Conservation (phyloP, 2,888 invertebrate species). For the Glaucopsyche alexis region DNA sequence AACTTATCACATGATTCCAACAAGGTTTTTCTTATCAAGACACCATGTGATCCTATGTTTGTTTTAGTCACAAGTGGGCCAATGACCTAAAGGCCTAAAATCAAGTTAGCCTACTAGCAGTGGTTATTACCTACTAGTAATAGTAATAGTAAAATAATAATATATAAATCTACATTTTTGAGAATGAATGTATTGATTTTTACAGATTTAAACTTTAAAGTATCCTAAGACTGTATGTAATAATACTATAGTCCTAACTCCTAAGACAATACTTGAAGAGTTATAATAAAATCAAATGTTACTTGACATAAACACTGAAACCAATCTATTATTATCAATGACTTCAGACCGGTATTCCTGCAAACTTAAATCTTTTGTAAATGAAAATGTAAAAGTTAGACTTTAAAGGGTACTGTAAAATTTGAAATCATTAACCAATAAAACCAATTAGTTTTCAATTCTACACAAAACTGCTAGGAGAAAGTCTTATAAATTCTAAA, state of each 20-base stretch:
- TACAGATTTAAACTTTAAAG: too few relatives aligned
- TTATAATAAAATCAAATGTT: too few relatives aligned
- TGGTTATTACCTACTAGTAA: background rate
- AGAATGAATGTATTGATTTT: background rate
- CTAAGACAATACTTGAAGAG: background rate
- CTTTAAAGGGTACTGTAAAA: background rate
- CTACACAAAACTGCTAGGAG: background rate
- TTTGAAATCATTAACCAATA: background rate
- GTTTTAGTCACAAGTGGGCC: conserved; percentile 6
- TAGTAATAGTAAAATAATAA: background rate
- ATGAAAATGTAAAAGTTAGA: background rate
- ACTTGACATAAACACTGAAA: too few relatives aligned
- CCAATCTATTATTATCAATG: too few relatives aligned
- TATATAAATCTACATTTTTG: background rate
- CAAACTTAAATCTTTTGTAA: background rate
- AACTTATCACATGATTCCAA: conserved; percentile 32
- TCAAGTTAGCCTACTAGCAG: background rate
- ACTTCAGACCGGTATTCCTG: too few relatives aligned
- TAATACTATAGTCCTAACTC: background rate
- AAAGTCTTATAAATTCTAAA: background rate
- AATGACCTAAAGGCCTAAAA: background rate
- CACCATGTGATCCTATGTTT: conserved; percentile 19
- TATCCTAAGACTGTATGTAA: too few relatives aligned
- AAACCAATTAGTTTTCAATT: background rate
- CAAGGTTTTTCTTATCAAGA: conserved; percentile 4